These are phyloP conservation scores for Ophraella communa DNA, from an alignment of 2,888 invertebrate genomes.

Conservation along the genomic window DNA sequence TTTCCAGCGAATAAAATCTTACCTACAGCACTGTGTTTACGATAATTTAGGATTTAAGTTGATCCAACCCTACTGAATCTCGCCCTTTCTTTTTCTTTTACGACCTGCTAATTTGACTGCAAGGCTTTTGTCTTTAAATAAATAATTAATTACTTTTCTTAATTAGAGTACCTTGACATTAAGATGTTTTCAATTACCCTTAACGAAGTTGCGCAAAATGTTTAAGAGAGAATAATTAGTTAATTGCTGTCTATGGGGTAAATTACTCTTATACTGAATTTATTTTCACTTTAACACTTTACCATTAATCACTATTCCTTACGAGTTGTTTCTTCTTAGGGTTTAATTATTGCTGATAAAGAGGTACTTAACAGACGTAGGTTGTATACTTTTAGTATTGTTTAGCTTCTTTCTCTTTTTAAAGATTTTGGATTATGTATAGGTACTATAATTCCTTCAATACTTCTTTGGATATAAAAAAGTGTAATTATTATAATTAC, in stretches of 20 bases:
- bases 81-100: slow-evolving; percentile 8
- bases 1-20: background rate
- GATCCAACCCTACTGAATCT: background rate
- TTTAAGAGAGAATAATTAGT: slow-evolving; percentile 53
- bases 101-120: slow-evolving; percentile 11
- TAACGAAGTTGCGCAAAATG: slow-evolving; percentile 47
- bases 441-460: no score
- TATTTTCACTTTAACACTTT: slow-evolving; percentile 17
- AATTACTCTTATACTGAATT: slow-evolving; percentile 31
- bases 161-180: slow-evolving; percentile 50
- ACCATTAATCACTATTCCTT: slow-evolving; percentile 22
- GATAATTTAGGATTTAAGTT: background rate
- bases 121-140: slow-evolving; percentile 36
- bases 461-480: no score
- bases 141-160: slow-evolving; percentile 53
- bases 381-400: no score
- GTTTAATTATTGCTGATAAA: slow-evolving; percentile 5
- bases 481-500: no score
- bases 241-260: slow-evolving; percentile 47
- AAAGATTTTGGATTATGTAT: no score
- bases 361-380: background rate
- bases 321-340: slow-evolving; percentile 11
- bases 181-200: slow-evolving; percentile 47
- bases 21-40: background rate
- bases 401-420: no score